Conservation (phyloP, 2,797 vertebrate genomes). For the Peromyscus eremicus region DNA sequence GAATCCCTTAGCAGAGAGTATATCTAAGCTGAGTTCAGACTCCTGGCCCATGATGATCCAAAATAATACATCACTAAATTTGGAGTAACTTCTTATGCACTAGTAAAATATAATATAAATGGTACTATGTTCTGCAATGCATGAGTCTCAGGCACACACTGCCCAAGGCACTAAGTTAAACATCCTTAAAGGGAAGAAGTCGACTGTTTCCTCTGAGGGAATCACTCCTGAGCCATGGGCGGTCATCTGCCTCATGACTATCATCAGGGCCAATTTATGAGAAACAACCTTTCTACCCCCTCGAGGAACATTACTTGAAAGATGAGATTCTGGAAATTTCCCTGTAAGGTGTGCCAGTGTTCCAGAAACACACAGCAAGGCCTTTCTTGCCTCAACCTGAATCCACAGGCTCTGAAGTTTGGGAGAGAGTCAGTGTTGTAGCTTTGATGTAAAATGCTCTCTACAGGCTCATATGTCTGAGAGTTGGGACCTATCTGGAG, state of each 20-base stretch:
- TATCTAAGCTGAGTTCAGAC: background rate
- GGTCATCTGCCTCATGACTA: constrained; percentile 4
- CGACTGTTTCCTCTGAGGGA: background rate
- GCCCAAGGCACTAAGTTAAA: background rate
- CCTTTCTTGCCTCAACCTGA: constrained; percentile 22
- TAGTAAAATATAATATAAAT: background rate
- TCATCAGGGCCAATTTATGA: constrained; percentile 45
- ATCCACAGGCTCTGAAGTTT: background rate
- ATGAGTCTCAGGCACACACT: background rate
- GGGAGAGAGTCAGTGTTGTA: background rate
- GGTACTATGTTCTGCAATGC: background rate
- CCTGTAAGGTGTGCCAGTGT: background rate
- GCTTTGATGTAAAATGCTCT: background rate
- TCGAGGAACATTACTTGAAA: constrained; percentile 41
- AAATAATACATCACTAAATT: background rate
- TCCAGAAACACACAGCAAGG: constrained; percentile 33
- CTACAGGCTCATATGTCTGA: background rate
- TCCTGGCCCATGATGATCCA: background rate
- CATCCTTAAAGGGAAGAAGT: background rate
- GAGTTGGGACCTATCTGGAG: background rate
- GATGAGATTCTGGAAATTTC: constrained; percentile 43
- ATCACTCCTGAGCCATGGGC: background rate
- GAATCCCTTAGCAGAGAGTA: background rate
- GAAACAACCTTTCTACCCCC: constrained; percentile 9
- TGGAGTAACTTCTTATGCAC: background rate